Evolutionary conservation across 2,797 vertebrate genomes (phyloP), one percentile per base, ranked within the genome.

Genomic region (Rhinophrynus dorsalis): DNA sequence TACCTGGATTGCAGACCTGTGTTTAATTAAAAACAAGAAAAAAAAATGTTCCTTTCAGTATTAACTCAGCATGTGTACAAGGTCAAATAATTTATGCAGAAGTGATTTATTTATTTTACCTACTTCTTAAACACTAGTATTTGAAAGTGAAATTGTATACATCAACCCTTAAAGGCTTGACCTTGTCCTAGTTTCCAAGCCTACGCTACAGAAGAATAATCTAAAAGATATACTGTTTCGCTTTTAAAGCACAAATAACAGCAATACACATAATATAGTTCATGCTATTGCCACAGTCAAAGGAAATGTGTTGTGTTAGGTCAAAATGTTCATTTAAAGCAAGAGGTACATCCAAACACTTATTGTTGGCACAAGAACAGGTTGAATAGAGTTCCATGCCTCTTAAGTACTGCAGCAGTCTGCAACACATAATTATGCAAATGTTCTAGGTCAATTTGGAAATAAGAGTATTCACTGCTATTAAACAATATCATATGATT

Each of bases 1-100:
- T 0, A 92, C 91, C 66, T 88, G 83, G 74, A 98, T 42, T 2
- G 94, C 96, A 76, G 96, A 97, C 80, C 97, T 99, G 84, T 10
- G 68, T 61, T 33, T 5, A 73, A 75, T 1, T 35, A 65, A 42
- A 64, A 40, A 57, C 21, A 81, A 70, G 24, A 59, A 15, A 47
- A 62, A 44, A 29, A 67, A 29, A 64, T 15, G 67, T 37, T 44
- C 59, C 3, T 57, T 54, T 63, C 6, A 45, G 27, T 37, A 47
- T 17, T 38, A 54, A n/a, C 52, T 63, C 15, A 38, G 29, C 20
- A 42, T 48, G 40, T 10, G 2, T 13, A n/a, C 48, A 62, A 57
- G 51, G 68, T 27, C 40, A 57, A 1, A 2, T n/a, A 38, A 17
- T 58, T 27, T 26, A 40, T 38, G 33, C 20, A 57, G 20, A 38